Percentiles rank a stretch among this genome's conserved stretches.
These are phyloP conservation scores for Drosophila affinis DNA, from an alignment of 2,888 invertebrate genomes.

Conservation along the genomic window DNA sequence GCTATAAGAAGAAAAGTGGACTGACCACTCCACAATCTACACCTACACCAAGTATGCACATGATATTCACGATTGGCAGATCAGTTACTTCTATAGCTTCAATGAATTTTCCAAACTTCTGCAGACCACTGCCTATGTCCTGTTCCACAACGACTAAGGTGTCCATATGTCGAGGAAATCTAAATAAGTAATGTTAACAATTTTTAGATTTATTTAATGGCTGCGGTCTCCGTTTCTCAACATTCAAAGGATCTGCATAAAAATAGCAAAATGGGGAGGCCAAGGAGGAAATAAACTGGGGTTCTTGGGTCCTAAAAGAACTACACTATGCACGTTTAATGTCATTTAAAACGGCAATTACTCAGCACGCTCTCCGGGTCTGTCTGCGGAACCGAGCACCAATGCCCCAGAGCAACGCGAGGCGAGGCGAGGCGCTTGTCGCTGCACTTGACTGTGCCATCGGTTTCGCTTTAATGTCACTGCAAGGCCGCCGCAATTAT, in stretches of 20 bases:
- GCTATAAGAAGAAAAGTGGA: too few species aligned
- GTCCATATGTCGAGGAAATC: not conserved
- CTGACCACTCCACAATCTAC: too few species aligned
- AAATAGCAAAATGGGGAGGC: conserved; percentile 2
- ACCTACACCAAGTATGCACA: too few species aligned
- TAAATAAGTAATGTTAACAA: conserved; percentile 1
- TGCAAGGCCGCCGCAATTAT: conserved; percentile 75
- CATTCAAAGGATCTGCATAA: not conserved
- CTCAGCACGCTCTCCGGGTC: conserved; percentile 73
- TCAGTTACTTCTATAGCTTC: too few species aligned
- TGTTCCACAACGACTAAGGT: too few species aligned
- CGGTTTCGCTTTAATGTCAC: conserved; percentile 72
- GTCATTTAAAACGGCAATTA: conserved; percentile 79
- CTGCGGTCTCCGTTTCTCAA: not conserved
- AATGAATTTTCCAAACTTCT: too few species aligned
- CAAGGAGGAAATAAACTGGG: not conserved
- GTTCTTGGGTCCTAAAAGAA: conserved; percentile 29
- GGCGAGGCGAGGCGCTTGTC: not conserved
- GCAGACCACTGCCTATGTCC: too few species aligned
- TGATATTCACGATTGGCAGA: too few species aligned
- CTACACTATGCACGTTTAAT: conserved; percentile 77
- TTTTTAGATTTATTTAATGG: not conserved
- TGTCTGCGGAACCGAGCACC: conserved; percentile 36
- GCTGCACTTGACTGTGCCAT: conserved; percentile 57
- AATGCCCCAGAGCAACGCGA: conserved; percentile 5